Evolutionary conservation across 2,797 vertebrate species (phyloP).

Genomic region (Kryptolebias ocellatus): DNA sequence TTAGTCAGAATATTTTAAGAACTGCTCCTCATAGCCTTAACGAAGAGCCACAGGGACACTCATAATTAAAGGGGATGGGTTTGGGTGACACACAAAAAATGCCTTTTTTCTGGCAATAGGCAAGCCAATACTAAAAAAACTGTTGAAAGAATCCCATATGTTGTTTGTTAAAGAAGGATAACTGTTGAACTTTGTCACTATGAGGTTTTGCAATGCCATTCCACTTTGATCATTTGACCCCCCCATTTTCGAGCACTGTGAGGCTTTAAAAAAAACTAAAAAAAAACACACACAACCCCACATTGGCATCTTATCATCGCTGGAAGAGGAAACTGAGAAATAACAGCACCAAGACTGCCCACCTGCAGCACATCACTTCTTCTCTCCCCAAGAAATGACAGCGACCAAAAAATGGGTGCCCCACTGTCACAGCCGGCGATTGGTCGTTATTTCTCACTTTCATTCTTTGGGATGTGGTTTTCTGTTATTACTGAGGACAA

Average conservation of each 20-base stretch:
- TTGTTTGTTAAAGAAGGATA: constrained; percentile 20
- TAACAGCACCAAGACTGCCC: constrained; percentile 54
- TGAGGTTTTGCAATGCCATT: constrained; percentile 48
- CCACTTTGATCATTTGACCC: constrained; percentile 64
- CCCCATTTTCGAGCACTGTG: constrained; percentile 62
- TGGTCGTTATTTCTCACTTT: constrained; percentile 61
- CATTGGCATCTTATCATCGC: constrained; percentile 61
- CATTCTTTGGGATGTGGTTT: constrained; percentile 43
- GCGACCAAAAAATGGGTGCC: constrained; percentile 65
- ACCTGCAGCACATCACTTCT: constrained; percentile 63
- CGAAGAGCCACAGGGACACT: too few relatives aligned
- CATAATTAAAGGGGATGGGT: too few relatives aligned
- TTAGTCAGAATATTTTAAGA: too few relatives aligned
- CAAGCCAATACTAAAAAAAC: too few relatives aligned
- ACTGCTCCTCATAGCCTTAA: too few relatives aligned
- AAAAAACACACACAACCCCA: constrained; percentile 53
- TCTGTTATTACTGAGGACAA: constrained; percentile 53
- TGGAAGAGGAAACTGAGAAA: constrained; percentile 57
- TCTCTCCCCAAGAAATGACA: constrained; percentile 66
- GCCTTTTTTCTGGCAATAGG: too few relatives aligned
- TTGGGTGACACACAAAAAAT: too few relatives aligned
- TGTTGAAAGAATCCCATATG: too few relatives aligned
- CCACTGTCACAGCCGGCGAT: constrained; percentile 69
- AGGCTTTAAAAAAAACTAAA: constrained; percentile 49
- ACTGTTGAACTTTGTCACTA: constrained; percentile 59